Conservation (phyloP, 30 jellyfish, hydroid and myxozoan genomes). For the Morbakka virulenta region DNA sequence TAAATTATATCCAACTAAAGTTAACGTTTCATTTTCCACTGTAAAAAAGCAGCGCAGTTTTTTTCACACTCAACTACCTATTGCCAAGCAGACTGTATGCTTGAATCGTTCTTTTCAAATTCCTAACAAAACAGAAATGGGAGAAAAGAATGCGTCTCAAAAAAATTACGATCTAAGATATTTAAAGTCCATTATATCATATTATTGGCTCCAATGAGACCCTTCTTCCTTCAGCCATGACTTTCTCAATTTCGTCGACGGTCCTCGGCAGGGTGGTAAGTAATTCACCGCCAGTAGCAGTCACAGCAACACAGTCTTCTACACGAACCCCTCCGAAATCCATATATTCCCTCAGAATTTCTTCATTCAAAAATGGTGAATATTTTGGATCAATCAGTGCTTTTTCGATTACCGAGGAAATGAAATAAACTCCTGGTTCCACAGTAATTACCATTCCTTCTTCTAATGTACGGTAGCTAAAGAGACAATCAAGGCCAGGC, state of each 20-base stretch:
- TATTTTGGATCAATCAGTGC: conserved; percentile 74
- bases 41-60: too few species aligned
- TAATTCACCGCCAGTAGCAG: conserved; percentile 86
- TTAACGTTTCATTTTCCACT: too few species aligned
- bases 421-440: conserved; percentile 97
- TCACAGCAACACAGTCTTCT: conserved; percentile 84
- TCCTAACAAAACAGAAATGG: too few species aligned
- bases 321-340: conserved; percentile 98
- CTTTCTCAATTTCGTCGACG: conserved; percentile 79
- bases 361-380: conserved; percentile 67
- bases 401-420: conserved; percentile 41
- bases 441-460: conserved; percentile 89
- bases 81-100: too few species aligned
- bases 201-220: conserved; percentile 27
- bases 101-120: too few species aligned
- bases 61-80: too few species aligned
- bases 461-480: conserved; percentile 70
- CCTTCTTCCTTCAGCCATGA: conserved; percentile 62
- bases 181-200: too few species aligned
- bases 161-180: too few species aligned
- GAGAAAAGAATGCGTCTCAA: too few species aligned
- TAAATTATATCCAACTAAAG: too few species aligned
- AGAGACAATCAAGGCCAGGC: conserved; percentile 77
- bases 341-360: conserved; percentile 66
- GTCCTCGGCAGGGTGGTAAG: conserved; percentile 95